phyloP scores from a whole-genome alignment of 2,797 vertebrate species.

The Alca torda region DNA sequence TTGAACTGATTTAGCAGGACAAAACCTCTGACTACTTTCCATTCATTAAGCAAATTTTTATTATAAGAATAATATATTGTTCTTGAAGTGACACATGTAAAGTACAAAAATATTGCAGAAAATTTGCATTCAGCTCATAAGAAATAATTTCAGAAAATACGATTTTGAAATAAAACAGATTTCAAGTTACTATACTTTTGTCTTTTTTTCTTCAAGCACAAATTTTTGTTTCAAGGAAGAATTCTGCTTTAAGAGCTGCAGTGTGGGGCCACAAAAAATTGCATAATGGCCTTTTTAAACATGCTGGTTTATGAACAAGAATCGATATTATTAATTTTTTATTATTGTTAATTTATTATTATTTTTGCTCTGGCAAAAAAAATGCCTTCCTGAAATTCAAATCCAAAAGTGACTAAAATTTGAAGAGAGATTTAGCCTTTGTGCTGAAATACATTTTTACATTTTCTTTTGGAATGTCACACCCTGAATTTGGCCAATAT shows the following conservation, averaged over 20 bases:
- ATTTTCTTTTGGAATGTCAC: not conserved
- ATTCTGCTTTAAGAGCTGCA: conserved; percentile 2
- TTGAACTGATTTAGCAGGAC: not conserved
- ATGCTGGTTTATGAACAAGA: not conserved
- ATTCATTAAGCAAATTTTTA: not conserved
- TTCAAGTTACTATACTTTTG: not conserved
- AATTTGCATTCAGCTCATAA: not conserved
- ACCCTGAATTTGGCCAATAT: not conserved
- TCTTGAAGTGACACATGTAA: not conserved
- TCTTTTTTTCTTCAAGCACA: not conserved
- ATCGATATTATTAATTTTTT: not conserved
- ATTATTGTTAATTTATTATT: too few relatives aligned
- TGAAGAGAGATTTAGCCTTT: not conserved
- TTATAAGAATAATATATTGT: not conserved
- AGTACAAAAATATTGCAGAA: not conserved
- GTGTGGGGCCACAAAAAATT: not conserved
- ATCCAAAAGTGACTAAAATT: not conserved
- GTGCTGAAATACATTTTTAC: not conserved
- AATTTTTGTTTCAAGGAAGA: not conserved
- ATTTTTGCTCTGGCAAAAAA: not conserved
- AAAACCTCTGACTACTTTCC: not conserved
- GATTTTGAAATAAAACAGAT: not conserved
- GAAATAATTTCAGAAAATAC: not conserved
- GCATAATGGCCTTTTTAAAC: not conserved
- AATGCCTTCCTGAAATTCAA: not conserved